These are phyloP conservation scores for Agapornis canus DNA, from an alignment of 2,797 vertebrate genomes.

Conservation along the genomic window DNA sequence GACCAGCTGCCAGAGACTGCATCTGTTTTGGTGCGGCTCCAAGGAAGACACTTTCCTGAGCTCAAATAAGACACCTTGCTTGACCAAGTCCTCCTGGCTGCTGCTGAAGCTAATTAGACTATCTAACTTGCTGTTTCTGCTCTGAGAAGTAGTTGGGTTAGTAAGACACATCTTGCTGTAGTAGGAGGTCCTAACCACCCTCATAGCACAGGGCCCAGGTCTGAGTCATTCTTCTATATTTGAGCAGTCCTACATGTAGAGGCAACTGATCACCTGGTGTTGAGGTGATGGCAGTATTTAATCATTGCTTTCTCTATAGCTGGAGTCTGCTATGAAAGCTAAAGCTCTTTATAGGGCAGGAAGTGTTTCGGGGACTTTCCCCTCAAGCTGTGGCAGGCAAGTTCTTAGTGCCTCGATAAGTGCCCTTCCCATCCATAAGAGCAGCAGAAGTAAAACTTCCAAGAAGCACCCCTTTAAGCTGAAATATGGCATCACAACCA, in stretches of 20 bases:
- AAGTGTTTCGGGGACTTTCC: background rate
- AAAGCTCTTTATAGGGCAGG: background rate
- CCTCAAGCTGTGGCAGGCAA: background rate
- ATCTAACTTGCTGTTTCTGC: background rate
- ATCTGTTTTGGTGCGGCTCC: background rate
- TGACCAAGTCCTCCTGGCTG: background rate
- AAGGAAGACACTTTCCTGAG: background rate
- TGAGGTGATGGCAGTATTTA: background rate
- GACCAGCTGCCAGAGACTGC: background rate
- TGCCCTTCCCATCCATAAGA: background rate
- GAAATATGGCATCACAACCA: background rate
- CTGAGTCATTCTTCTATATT: background rate
- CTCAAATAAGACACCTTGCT: background rate
- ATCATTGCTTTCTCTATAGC: background rate
- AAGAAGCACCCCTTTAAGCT: background rate
- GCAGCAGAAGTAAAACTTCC: background rate
- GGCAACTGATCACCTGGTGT: background rate
- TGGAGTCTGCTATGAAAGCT: background rate
- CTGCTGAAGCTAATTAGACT: background rate
- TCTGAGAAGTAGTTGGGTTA: background rate
- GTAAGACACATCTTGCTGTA: background rate
- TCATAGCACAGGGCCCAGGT: fast-evolving
- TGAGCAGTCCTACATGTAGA: background rate
- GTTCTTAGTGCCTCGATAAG: background rate
- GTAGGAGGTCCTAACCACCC: background rate